Conservation (phyloP, 2,888 invertebrate genomes). For the Folsomia manolachei region DNA sequence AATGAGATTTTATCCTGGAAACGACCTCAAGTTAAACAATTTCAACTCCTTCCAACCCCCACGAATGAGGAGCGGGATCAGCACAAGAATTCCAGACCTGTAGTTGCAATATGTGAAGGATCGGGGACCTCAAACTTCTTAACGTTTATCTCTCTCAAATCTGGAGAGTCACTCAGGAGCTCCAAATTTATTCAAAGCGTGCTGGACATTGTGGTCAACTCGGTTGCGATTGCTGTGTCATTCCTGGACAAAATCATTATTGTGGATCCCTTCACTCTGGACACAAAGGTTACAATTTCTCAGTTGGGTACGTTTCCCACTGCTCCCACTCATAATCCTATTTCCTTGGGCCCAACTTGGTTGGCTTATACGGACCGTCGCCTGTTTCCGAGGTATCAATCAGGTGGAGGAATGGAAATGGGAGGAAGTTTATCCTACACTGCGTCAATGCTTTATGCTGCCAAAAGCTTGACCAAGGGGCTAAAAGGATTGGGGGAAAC, state of each 20-base stretch:
- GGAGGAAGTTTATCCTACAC: constrained; percentile 78
- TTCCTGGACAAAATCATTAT: constrained; percentile 87
- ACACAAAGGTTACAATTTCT: constrained; percentile 80
- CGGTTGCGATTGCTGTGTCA: constrained; percentile 79
- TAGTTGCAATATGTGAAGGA: constrained; percentile 82
- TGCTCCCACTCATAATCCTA: constrained; percentile 69
- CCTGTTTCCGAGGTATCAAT: constrained; percentile 71
- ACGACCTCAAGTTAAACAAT: constrained; percentile 78
- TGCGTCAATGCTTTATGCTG: constrained; percentile 89
- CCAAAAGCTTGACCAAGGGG: constrained; percentile 88
- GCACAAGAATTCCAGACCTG: constrained; percentile 75
- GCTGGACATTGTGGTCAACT: constrained; percentile 83
- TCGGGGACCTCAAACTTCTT: constrained; percentile 41
- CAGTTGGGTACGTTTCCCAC: constrained; percentile 82
- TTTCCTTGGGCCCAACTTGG: constrained; percentile 75
- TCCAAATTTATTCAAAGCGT: constrained; percentile 90
- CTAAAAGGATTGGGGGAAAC: constrained; percentile 85
- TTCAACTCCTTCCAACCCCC: constrained; percentile 82
- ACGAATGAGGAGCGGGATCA: constrained; percentile 63
- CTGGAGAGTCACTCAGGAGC: constrained; percentile 79
- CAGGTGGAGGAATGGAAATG: constrained; percentile 64
- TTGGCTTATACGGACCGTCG: constrained; percentile 75
- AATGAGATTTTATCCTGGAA: constrained; percentile 91
- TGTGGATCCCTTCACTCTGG: constrained; percentile 83
- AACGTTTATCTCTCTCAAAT: constrained; percentile 78